Conservation (phyloP, 2,113 vertebrate genomes). For the Oplegnathus fasciatus region DNA sequence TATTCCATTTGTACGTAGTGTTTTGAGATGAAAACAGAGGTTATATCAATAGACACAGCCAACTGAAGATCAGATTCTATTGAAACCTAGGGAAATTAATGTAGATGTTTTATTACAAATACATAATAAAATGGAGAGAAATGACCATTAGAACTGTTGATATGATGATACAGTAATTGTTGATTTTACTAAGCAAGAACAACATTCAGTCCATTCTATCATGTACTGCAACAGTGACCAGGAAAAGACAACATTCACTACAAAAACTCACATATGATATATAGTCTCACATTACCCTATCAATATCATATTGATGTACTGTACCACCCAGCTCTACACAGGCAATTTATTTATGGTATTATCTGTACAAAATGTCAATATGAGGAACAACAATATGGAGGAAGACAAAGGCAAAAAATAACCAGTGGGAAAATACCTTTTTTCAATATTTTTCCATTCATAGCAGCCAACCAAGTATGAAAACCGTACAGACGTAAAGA, state of each 20-base stretch:
- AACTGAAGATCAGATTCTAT: too few species aligned
- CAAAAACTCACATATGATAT: background rate
- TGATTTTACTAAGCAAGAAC: background rate
- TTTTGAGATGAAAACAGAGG: too few species aligned
- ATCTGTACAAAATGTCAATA: conserved; percentile 2
- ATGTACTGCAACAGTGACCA: background rate
- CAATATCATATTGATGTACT: background rate
- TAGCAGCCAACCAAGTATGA: background rate
- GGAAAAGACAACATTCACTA: background rate
- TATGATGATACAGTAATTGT: background rate
- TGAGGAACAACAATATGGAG: background rate
- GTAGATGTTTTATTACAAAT: background rate
- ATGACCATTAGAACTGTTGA: background rate
- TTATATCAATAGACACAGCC: too few species aligned
- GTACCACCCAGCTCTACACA: background rate
- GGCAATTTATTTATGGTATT: background rate
- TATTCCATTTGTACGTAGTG: too few species aligned
- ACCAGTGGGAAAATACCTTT: background rate
- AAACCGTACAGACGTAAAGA: too few species aligned
- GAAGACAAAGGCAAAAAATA: background rate
- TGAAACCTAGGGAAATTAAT: too few species aligned
- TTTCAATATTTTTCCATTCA: background rate
- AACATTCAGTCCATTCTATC: background rate
- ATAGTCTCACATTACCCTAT: background rate
- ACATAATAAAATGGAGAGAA: background rate